phyloP scores from a whole-genome alignment of 2,113 vertebrate species.

The Ellobius talpinus region DNA sequence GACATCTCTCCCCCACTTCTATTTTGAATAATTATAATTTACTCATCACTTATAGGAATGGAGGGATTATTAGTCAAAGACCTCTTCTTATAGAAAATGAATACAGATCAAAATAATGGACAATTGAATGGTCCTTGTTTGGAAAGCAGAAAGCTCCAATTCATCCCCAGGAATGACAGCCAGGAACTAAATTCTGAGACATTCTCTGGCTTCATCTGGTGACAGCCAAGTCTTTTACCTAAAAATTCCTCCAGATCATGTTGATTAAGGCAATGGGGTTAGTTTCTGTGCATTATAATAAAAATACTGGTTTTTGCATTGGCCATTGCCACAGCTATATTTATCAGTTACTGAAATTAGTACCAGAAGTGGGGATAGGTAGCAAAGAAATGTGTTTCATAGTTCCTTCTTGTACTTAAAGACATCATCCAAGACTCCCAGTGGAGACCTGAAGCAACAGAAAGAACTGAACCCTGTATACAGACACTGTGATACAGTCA shows the following conservation, averaged over 20 bases:
- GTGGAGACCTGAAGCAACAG: neutral
- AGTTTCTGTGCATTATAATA: constrained; percentile 27
- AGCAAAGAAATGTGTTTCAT: neutral
- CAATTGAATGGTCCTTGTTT: neutral
- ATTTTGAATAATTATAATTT: neutral
- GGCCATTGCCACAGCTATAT: neutral
- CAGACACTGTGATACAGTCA: neutral
- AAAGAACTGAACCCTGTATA: neutral
- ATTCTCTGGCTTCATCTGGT: neutral
- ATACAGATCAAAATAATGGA: neutral
- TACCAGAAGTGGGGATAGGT: neutral
- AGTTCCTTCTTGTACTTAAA: neutral
- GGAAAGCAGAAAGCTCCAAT: neutral
- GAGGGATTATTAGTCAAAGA: neutral
- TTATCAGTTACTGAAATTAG: neutral
- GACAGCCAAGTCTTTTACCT: neutral
- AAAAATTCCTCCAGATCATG: neutral
- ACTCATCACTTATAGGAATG: neutral
- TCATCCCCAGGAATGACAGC: neutral
- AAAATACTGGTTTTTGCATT: neutral
- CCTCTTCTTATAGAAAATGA: neutral
- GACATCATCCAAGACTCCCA: neutral
- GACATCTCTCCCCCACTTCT: neutral
- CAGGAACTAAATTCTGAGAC: neutral
- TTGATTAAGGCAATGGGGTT: constrained; percentile 15